A percentile compares a stretch with the other conserved stretches of the same genome.
Conservation (phyloP, 1,140 invertebrate species). For the Pararge aegeria region DNA sequence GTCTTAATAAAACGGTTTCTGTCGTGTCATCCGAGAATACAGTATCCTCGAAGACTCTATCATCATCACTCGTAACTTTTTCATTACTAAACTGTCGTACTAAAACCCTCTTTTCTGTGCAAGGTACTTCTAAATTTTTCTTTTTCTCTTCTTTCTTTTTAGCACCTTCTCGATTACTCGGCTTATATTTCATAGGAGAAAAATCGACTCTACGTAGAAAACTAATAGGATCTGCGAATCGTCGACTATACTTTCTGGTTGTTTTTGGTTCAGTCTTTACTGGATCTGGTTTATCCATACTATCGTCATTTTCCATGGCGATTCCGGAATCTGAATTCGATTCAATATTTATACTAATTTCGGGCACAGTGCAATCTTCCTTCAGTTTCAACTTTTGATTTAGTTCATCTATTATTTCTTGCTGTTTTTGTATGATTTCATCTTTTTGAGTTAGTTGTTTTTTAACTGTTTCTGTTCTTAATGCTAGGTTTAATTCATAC, state of each 20-base stretch:
- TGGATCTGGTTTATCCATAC: constrained; percentile 43
- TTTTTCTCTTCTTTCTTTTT: constrained; percentile 71
- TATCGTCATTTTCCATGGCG: constrained; percentile 63
- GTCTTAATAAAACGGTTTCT: constrained; percentile 54
- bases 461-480: constrained; percentile 59
- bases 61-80: constrained; percentile 64
- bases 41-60: constrained; percentile 51
- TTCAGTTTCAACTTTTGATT: constrained; percentile 54
- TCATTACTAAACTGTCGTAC: constrained; percentile 50
- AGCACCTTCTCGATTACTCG: constrained; percentile 45
- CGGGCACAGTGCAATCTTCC: constrained; percentile 42
- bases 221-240: constrained; percentile 66
- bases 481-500: constrained; percentile 63
- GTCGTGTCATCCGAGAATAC: constrained; percentile 50
- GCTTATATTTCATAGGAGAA: constrained; percentile 75
- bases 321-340: constrained; percentile 73
- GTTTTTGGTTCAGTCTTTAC: constrained; percentile 54
- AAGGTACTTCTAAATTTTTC: constrained; percentile 51
- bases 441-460: constrained; percentile 65
- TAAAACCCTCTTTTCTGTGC: constrained; percentile 39
- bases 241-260: constrained; percentile 61
- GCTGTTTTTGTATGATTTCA: constrained; percentile 59
- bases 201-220: constrained; percentile 70
- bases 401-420: constrained; percentile 59
- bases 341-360: constrained; percentile 58